phyloP scores from a whole-genome alignment of 2,888 invertebrate species.

The Dendrolimus houi region DNA sequence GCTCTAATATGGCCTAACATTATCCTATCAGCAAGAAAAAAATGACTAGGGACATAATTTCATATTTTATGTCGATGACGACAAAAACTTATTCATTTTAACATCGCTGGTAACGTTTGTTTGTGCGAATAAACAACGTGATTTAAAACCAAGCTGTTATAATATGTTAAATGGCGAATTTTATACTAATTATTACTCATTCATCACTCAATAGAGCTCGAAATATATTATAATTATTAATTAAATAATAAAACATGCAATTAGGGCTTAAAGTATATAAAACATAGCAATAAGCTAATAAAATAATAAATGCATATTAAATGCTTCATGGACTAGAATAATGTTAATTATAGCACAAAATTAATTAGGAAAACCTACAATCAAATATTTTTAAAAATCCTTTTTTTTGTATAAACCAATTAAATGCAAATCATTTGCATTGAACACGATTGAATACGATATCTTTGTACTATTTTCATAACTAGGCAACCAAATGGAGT shows the following conservation, averaged over 20 bases:
- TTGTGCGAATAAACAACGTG: too few species aligned
- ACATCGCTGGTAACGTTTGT: too few species aligned
- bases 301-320: slow-evolving; percentile 15
- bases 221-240: background rate
- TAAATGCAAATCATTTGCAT: background rate
- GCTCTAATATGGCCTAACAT: too few species aligned
- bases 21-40: too few species aligned
- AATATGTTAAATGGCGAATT: too few species aligned
- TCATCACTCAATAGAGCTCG: background rate
- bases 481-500: background rate
- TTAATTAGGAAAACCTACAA: background rate
- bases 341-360: background rate
- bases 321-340: slow-evolving; percentile 27
- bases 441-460: background rate
- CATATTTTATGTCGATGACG: too few species aligned
- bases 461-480: slow-evolving; percentile 3
- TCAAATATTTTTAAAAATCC: background rate
- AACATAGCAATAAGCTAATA: background rate
- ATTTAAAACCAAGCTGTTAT: too few species aligned
- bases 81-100: too few species aligned
- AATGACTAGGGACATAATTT: too few species aligned
- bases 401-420: too few species aligned
- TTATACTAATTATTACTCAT: too few species aligned
- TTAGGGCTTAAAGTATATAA: background rate
- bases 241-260: background rate